These are phyloP conservation scores for Stenolophus ochropezus DNA, from an alignment of 2,888 invertebrate genomes.

Conservation along the genomic window DNA sequence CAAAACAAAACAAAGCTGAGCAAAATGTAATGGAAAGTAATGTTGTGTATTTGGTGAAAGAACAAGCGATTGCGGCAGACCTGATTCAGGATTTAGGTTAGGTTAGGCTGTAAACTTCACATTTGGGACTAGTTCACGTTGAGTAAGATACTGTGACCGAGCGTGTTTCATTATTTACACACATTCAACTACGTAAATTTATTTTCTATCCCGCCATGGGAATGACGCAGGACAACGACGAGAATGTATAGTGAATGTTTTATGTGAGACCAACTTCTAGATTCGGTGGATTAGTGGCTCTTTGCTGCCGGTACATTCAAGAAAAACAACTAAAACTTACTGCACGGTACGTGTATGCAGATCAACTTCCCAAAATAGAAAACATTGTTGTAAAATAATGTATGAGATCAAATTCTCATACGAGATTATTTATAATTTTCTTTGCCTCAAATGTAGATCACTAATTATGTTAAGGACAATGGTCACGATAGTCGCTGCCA, in stretches of 20 bases:
- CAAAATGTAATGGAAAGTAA: constrained; percentile 31
- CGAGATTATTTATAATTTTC: too few species aligned
- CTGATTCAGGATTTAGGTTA: constrained; percentile 38
- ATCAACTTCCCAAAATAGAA: too few species aligned
- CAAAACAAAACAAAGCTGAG: neutral
- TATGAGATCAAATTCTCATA: too few species aligned
- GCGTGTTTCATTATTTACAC: constrained; percentile 47
- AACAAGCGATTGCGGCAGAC: constrained; percentile 25
- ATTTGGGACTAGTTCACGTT: constrained; percentile 37
- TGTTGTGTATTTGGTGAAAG: constrained; percentile 18
- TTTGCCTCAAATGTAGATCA: too few species aligned
- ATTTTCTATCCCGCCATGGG: constrained; percentile 7
- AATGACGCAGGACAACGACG: neutral
- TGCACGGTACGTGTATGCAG: too few species aligned
- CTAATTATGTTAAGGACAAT: too few species aligned
- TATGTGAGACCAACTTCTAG: neutral
- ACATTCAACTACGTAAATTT: constrained; percentile 33
- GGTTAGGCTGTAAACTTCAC: constrained; percentile 39
- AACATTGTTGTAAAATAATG: too few species aligned
- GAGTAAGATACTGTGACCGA: constrained; percentile 36
- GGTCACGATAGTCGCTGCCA: too few species aligned
- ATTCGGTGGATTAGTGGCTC: neutral
- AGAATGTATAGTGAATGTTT: constrained; percentile 20
- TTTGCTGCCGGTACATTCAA: too few species aligned
- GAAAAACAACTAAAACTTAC: too few species aligned